A percentile compares a stretch with the other conserved stretches of the same genome.
phyloP scores from a whole-genome alignment of 2,113 vertebrate species.

The Salvator merianae region DNA sequence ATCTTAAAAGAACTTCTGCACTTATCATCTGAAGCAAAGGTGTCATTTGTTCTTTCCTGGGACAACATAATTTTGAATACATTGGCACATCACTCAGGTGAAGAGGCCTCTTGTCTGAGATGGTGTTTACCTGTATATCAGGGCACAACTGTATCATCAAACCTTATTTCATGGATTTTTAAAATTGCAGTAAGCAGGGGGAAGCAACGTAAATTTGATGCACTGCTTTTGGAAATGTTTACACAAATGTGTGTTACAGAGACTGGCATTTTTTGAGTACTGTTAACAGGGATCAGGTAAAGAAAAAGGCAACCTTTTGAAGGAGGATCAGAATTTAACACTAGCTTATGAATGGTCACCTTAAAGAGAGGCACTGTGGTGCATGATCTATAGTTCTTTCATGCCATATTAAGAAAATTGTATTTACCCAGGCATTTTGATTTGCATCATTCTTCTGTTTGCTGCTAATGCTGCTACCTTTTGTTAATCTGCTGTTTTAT shows the following conservation, averaged over 20 bases:
- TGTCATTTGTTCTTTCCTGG: neutral
- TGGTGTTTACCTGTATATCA: neutral
- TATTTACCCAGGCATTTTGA: neutral
- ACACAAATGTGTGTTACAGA: neutral
- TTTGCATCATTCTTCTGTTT: neutral
- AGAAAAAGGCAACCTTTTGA: neutral
- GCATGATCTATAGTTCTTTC: neutral
- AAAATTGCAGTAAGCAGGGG: neutral
- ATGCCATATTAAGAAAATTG: neutral
- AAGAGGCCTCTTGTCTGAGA: neutral
- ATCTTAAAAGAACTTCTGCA: neutral
- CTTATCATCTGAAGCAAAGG: neutral
- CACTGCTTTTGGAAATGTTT: constrained; percentile 1
- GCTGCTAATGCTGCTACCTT: neutral
- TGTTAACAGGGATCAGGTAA: neutral
- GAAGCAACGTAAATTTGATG: neutral
- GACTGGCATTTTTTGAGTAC: neutral
- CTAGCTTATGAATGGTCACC: neutral
- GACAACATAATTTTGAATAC: neutral
- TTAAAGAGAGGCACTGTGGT: neutral
- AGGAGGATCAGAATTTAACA: neutral
- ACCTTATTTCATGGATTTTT: neutral
- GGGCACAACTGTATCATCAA: neutral
- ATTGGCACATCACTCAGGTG: neutral
- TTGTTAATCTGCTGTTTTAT: neutral